Base-by-base conservation (phyloP, 2,888 invertebrate genomes). In the Thera obeliscata region DNA sequence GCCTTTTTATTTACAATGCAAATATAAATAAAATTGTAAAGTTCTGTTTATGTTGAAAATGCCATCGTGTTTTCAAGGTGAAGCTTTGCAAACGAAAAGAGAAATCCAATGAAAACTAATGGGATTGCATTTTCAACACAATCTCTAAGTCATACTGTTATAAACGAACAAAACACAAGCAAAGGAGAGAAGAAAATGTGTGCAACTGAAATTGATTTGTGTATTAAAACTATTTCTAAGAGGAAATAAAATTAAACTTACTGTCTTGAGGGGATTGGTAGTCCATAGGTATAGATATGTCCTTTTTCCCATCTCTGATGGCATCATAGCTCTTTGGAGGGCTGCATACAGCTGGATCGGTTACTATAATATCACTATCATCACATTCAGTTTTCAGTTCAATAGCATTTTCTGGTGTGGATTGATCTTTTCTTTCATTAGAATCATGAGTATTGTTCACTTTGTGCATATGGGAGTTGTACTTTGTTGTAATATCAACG, bases 91-190 rank as follows among this genome's bases (percentile, higher is more conserved):
- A 91, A 87, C 86, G 85, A 89, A 91, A 89, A 87, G 79, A 80
- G 83, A 83, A 80, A 81, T 77, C 81, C 74, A 82, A 85, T 87
- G 86, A 87, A 87, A 88, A 85, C 83, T 82, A 86, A 87, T 79
- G 83, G 88, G 90, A 93, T 89, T 92, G 93, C 93, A 93, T 93
- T 93, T 93, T 93, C 93, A 93, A 93, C 93, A 91, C 90, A 93
- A 92, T 91, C 89, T 86, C 77, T 81, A 74, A 57, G 2, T 43
- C 43, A 43, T 62, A 64, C 56, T 38, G 35, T 46, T 5, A 7
- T 38, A 12, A 63, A 43, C 43, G n/a, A 63, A 49, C 41, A 49
- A 7, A 36, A 56, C 4, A 46, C 3, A 55, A 60, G 55, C 52
- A 38, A 38, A 54, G 43, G 35, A 35, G 35, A 38, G 50, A 54